A percentile compares a stretch with the other conserved stretches of the same genome.
phyloP scores from a whole-genome alignment of 2,113 vertebrate genomes.

The Daboia siamensis region DNA sequence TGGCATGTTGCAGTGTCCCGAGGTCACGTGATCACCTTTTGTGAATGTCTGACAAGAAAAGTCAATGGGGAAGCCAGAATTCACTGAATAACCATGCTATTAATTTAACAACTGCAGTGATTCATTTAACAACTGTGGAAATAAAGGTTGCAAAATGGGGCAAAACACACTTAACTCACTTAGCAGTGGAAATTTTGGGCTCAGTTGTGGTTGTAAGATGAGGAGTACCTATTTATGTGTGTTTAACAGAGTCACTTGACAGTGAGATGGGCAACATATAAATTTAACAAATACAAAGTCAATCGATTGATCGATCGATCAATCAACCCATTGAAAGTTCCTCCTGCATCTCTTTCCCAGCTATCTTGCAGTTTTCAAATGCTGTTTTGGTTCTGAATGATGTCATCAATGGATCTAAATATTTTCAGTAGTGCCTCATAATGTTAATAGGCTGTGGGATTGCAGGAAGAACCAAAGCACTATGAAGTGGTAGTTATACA shows the following conservation, averaged over 20 bases:
- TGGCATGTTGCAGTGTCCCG: no score
- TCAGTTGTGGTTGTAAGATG: not conserved
- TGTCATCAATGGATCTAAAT: conserved; percentile 6
- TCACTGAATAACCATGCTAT: not conserved
- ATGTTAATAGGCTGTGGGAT: conserved; percentile 11
- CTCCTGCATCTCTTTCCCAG: conserved; percentile 14
- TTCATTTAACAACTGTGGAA: not conserved
- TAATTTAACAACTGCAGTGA: not conserved
- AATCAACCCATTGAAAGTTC: not conserved
- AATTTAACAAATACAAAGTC: not conserved
- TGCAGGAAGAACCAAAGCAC: conserved; percentile 1
- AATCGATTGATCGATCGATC: no score
- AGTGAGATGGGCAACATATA: not conserved
- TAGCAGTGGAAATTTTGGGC: not conserved
- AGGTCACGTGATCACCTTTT: no score
- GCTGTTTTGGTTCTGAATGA: conserved; percentile 12
- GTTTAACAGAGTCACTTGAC: not conserved
- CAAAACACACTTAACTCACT: not conserved
- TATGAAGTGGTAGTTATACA: not conserved
- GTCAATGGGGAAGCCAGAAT: no score
- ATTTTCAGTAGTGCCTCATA: conserved; percentile 19
- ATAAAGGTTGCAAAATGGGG: not conserved
- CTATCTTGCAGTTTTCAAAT: conserved; percentile 14
- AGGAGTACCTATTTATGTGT: not conserved
- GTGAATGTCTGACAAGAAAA: no score